Percentiles rank a stretch among this genome's conserved stretches.
Conservation (phyloP, 2,888 invertebrate species). For the Lochmaea capreae region DNA sequence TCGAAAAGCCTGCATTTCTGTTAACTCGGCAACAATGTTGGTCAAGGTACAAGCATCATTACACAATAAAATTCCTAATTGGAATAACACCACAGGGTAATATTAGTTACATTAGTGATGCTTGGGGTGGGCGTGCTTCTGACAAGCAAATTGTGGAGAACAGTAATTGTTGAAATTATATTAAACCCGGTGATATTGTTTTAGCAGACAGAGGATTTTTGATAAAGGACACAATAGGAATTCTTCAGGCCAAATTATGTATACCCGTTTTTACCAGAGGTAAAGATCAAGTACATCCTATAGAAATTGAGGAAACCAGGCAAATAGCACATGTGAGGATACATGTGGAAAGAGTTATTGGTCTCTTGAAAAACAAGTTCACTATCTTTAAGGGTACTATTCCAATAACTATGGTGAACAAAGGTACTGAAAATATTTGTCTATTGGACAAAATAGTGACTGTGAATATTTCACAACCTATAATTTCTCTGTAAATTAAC, state of each 20-base stretch:
- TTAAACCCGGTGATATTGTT: slow-evolving; percentile 28
- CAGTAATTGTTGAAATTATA: slow-evolving; percentile 12
- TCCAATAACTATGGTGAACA: slow-evolving; percentile 21
- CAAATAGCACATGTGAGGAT: slow-evolving; percentile 35
- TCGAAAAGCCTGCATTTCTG: slow-evolving; percentile 35
- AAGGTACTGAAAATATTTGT: not conserved
- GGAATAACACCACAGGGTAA: slow-evolving; percentile 40
- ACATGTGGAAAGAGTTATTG: slow-evolving; percentile 35
- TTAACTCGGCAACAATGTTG: slow-evolving; percentile 38
- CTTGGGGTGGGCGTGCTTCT: slow-evolving; percentile 10
- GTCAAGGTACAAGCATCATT: slow-evolving; percentile 44
- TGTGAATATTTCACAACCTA: not conserved
- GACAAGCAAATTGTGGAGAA: slow-evolving; percentile 29
- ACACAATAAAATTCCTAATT: slow-evolving; percentile 26
- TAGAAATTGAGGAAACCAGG: slow-evolving; percentile 30
- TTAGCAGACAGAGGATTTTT: slow-evolving; percentile 29
- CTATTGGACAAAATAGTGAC: slow-evolving; percentile 9
- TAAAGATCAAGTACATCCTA: slow-evolving; percentile 27
- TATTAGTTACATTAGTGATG: slow-evolving; percentile 25
- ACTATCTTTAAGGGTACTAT: slow-evolving; percentile 30
- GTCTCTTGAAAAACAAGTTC: slow-evolving; percentile 29
- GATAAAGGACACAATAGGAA: slow-evolving; percentile 12
- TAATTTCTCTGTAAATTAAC: not conserved
- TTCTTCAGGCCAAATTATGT: slow-evolving; percentile 23
- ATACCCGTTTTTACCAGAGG: slow-evolving; percentile 36